Base-by-base conservation (phyloP, 2,113 vertebrate genomes). In the Dunckerocampus dactyliophorus region DNA sequence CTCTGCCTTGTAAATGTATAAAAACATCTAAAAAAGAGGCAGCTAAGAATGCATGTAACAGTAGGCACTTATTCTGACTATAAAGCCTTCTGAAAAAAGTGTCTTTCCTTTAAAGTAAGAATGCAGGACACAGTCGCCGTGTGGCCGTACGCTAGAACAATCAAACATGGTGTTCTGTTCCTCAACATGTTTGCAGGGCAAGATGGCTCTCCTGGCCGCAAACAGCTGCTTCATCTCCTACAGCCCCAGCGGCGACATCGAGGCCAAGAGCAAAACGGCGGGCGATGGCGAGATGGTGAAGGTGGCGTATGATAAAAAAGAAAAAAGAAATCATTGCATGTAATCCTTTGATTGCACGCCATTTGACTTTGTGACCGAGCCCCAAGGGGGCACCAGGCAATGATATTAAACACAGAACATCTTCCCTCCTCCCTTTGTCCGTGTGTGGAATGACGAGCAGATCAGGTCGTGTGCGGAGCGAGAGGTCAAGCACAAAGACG, bases 171-270 rank as follows among this genome's bases (percentile, higher is more conserved):
- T 39, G 37, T 39, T 39, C 20, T 53, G 10, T 15, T 72, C 49
- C 45, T 59, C 53, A 16, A 34, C 53, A 8, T 39, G 37, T 43
- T 72, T 37, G 72, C 69, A 92, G 96, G 93, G 93, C 20, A 97
- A 95, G 88, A 94, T 95, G 91, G 95, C 97, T 64, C 86, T 99
- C 48, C 20, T 98, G 81, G 96, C 94, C 62, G 90, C 95, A 80
- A 98, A 99, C 77, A 94, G 93, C 88, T 93, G 94, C 62, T 99
- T 99, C 82, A 92, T 98, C 80, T 91, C 93, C 63, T 99, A 94
- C 85, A 98, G 94, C 72, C 95, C 98, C 73, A 91, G 88, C 53
- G 96, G 95, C 8, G 97, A 99, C 85, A 94, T 98, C 74, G 93
- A 90, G 87, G 95, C 95, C 81, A 92, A 92, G 84, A 95, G 67